Percentiles rank a stretch among this genome's conserved stretches.
Evolutionary conservation across 2,113 vertebrate genomes (phyloP).

Genomic region (Anguilla rostrata): DNA sequence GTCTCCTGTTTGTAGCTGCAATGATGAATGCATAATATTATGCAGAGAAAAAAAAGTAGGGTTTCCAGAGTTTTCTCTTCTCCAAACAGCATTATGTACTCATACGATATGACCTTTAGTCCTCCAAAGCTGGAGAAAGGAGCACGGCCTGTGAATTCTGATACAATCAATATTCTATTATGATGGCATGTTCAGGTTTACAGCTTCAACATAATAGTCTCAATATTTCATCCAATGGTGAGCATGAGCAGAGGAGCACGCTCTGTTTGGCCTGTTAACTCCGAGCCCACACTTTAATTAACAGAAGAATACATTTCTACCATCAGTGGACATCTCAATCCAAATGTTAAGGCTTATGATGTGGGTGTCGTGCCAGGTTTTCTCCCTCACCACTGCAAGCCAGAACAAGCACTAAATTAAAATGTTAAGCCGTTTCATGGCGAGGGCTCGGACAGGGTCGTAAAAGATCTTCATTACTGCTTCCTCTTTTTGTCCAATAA

Average conservation of each 20-base stretch:
- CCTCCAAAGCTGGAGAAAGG: constrained; percentile 80
- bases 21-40: neutral
- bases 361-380: constrained; percentile 32
- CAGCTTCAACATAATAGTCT: constrained; percentile 78
- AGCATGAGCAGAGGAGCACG: constrained; percentile 65
- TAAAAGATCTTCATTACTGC: constrained; percentile 65
- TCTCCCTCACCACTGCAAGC: constrained; percentile 31
- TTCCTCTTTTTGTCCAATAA: constrained; percentile 58
- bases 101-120: constrained; percentile 84
- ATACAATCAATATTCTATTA: constrained; percentile 98
- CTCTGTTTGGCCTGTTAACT: constrained; percentile 63
- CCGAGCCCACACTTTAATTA: constrained; percentile 70
- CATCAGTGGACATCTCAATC: constrained; percentile 21
- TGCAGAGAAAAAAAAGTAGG: neutral
- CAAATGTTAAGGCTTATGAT: constrained; percentile 51
- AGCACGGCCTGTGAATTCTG: constrained; percentile 73
- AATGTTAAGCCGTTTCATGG: constrained; percentile 66
- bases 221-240: constrained; percentile 76
- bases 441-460: constrained; percentile 46
- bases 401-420: constrained; percentile 54
- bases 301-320: constrained; percentile 33
- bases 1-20: neutral
- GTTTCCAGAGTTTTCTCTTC: constrained; percentile 28
- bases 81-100: constrained; percentile 69
- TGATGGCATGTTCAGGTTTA: constrained; percentile 78